Conservation (phyloP, 2,113 vertebrate genomes). For the Urocitellus parryii region DNA sequence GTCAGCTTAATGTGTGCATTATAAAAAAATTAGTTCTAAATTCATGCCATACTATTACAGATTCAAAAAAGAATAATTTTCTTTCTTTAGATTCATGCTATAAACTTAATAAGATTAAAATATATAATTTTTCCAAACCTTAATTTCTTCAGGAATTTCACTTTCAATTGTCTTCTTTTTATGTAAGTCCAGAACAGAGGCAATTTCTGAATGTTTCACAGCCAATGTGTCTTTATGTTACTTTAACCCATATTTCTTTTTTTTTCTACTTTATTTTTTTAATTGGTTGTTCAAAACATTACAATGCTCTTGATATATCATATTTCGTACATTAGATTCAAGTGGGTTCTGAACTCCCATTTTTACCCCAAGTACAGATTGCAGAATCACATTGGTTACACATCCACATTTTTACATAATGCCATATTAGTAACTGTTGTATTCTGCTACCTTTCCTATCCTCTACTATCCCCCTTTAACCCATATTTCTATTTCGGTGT, state of each 20-base stretch:
- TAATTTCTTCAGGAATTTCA: conserved; percentile 25
- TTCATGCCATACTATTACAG: background rate
- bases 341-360: no score
- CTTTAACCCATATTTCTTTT: background rate
- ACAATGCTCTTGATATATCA: no score
- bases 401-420: no score
- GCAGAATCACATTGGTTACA: no score
- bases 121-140: conserved; percentile 12
- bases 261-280: no score
- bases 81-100: background rate
- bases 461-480: no score
- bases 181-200: background rate
- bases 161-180: background rate
- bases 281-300: no score
- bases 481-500: background rate
- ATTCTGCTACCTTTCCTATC: no score
- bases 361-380: no score
- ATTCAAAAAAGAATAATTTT: background rate
- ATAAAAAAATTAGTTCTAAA: background rate
- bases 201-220: background rate
- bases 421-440: no score
- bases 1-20: background rate
- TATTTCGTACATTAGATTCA: no score
- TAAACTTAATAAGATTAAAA: background rate
- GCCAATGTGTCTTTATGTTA: background rate